Base-by-base conservation (phyloP, 2,888 invertebrate species). In the Tubulanus polymorphus region DNA sequence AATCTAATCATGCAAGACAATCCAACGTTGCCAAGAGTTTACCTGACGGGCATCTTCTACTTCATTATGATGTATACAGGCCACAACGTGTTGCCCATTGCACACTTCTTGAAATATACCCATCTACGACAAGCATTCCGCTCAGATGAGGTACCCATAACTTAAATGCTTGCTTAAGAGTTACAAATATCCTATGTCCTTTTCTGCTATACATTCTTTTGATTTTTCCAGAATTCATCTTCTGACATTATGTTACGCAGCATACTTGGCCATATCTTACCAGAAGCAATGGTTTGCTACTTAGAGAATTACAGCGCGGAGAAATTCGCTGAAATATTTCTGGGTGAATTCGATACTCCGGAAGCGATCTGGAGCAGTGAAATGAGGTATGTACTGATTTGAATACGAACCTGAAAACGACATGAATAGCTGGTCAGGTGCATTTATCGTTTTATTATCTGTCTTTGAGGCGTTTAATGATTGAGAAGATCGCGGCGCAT, bases 1-100 rank as follows among this genome's bases (percentile, higher is more conserved):
- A 71, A 73, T 57, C 66, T 72, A 78, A 86, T 95, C 47, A 91
- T 95, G 88, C 87, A 88, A 75, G 97, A 99, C 81, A 99, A 99
- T 82, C 93, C 95, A 0, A 89, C 90, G 75, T 87, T 96, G 72
- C 90, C 95, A 0, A 90, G 93, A 70, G 84, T 99, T 46, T 97
- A 97, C 79, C 84, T 93, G 56, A 92, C 93, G 0, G 99, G 99
- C 2, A 89, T 93, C 26, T 99, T 96, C 81, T 99, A 91, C 83
- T 99, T 99, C 79, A 94, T 99, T 83, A 84, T 99, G 61, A 90
- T 99, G 89, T 99, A 99, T 79, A 97, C 94, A 0, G 99, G 97
- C 15, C 96, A 96, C 32, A 99, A 99, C 75, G 88, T 99, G 57
- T 82, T 99, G 62, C 97, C 97, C 0, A 88, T 99, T 52, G 96